These are phyloP conservation scores for Arenaria interpres DNA, from an alignment of 2,113 vertebrate genomes.

Conservation along the genomic window DNA sequence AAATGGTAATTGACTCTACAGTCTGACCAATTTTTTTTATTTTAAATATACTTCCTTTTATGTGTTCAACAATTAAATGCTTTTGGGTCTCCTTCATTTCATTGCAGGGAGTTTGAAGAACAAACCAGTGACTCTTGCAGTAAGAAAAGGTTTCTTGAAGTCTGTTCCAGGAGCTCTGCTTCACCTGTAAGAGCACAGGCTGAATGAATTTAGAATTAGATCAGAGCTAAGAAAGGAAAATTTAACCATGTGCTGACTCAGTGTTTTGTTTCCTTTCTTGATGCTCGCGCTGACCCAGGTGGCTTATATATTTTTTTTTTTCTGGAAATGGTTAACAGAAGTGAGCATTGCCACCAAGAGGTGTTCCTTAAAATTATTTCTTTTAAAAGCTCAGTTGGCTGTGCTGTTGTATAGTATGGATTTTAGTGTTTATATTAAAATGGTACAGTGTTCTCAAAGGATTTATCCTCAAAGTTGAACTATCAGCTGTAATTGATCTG, in stretches of 20 bases:
- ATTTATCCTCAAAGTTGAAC: background rate
- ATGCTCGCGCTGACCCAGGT: conserved; percentile 4
- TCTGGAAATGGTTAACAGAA: conserved; percentile 17
- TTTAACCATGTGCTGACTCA: background rate
- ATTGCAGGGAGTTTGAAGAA: conserved; percentile 55
- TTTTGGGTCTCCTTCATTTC: conserved; percentile 86
- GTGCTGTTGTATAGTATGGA: background rate
- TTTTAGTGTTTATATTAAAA: background rate
- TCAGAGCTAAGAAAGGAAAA: background rate
- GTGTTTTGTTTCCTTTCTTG: conserved; percentile 60
- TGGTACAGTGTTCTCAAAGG: background rate
- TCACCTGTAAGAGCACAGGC: background rate
- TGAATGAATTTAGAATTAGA: background rate
- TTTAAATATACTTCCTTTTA: conserved; percentile 98
- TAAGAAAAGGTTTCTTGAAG: conserved; percentile 38
- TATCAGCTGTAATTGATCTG: background rate
- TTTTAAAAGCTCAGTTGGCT: conserved; percentile 19
- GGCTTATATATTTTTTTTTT: conserved; percentile 21
- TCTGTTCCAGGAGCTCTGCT: background rate
- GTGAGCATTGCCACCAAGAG: conserved; percentile 31
- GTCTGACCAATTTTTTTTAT: conserved; percentile 91
- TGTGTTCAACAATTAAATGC: conserved; percentile 90
- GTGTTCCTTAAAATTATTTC: conserved; percentile 16
- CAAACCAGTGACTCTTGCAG: conserved; percentile 35
- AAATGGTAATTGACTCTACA: conserved; percentile 87